Base-by-base conservation (phyloP, 2,888 invertebrate genomes). In the Dryadula phaetusa region DNA sequence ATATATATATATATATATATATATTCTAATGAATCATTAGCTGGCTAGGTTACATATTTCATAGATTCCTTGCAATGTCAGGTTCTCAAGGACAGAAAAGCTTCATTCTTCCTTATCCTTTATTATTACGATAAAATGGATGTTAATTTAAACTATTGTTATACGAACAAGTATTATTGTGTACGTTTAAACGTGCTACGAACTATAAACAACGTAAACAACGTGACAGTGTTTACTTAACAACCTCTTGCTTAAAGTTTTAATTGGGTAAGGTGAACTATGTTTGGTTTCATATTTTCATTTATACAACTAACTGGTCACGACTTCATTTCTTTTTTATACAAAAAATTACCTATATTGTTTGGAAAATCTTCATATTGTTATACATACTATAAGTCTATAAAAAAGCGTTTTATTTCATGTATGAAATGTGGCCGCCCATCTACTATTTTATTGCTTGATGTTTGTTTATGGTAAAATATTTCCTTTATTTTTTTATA, bases 211-310 rank as follows among this genome's bases (percentile, higher is more conserved):
- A 63, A 54, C 63, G 63, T 44, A 10, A 53, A n/a, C 53, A 63
- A 54, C 63, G 63, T 63, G 63, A 63, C 53, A 53, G 25, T 14
- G 63, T 32, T 44, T 63, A 42, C 53, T 40, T 40, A 53, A 53
- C 53, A 44, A 32, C 28, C 25, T n/a, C 28, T 56, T 25, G 28
- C 14, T 42, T 58, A 28, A 64, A 64, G 56, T 64, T 64, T 64
- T 47, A 64, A 64, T 58, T 58, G 58, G 54, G 47, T 64, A 56
- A 16, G 22, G 12, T 10, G 10, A 64, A 22, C 40, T 54, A 3
- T 6, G 34, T 64, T 44, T 44, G 18, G 42, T 60, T 60, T 60
- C 16, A 44, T 42, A 25, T 10, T 0, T 6, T 12, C n/a, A 6
- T 42, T 18, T 58, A 44, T 16, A 28, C 12, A 5, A 18, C 14